Conservation (phyloP, 1,140 invertebrate genomes). For the Drosophila aff. region DNA sequence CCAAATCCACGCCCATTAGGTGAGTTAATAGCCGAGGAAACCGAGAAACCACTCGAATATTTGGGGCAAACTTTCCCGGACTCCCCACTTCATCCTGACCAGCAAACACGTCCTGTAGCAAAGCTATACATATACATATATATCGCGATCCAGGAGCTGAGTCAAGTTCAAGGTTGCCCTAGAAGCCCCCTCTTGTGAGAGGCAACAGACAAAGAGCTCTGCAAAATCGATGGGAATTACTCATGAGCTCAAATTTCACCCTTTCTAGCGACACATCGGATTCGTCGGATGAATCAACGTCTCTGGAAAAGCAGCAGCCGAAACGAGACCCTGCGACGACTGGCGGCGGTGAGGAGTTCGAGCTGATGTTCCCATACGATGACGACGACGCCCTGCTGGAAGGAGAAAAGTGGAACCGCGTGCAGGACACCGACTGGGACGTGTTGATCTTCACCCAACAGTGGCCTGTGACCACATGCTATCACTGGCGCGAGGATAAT, state of each 20-base stretch:
- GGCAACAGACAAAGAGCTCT: constrained; percentile 1
- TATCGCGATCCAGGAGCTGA: not conserved
- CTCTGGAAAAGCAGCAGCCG: constrained; percentile 5
- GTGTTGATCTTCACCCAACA: constrained; percentile 92
- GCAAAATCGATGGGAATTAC: constrained; percentile 8
- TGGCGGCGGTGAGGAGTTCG: constrained; percentile 4
- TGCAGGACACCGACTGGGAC: constrained; percentile 87
- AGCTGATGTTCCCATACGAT: constrained; percentile 15
- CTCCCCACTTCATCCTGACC: constrained; percentile 9
- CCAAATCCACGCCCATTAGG: constrained; percentile 31
- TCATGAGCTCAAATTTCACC: constrained; percentile 3
- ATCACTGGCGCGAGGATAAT: constrained; percentile 88
- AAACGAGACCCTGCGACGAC: not conserved
- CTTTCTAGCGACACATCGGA: constrained; percentile 38
- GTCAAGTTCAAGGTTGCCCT: constrained; percentile 51
- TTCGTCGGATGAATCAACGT: constrained; percentile 39
- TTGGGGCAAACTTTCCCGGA: constrained; percentile 2
- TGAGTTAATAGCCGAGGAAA: constrained; percentile 9
- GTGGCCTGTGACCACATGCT: constrained; percentile 92
- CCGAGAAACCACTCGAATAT: not conserved
- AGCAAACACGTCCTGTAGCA: not conserved
- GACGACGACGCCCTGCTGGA: constrained; percentile 9
- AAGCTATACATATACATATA: not conserved
- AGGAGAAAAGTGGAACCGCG: constrained; percentile 6
- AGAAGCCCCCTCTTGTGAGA: not conserved